Conservation (phyloP, 2,113 vertebrate species). For the Sinocyclocheilus anshuiensis region DNA sequence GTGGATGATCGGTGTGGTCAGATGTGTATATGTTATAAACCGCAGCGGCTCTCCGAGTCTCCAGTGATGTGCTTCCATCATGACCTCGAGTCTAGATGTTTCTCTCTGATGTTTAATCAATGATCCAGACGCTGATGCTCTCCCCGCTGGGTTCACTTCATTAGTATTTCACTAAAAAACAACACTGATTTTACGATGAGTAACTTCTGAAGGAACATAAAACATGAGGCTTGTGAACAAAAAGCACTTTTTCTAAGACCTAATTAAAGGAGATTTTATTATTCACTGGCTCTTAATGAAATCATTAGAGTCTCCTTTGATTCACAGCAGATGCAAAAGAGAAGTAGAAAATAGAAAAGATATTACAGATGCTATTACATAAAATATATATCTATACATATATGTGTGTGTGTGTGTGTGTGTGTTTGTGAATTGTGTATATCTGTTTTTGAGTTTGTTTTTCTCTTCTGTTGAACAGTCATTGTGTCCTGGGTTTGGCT, state of each 20-base stretch:
- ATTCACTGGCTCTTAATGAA: not conserved
- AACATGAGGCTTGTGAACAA: slow-evolving; percentile 10
- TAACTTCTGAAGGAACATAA: slow-evolving; percentile 12
- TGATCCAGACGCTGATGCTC: not conserved
- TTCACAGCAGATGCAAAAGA: not conserved
- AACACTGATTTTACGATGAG: not conserved
- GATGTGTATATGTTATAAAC: too few relatives aligned
- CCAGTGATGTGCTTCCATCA: too few relatives aligned
- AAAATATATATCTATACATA: too few relatives aligned
- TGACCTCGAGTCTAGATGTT: not conserved
- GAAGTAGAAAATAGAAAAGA: not conserved
- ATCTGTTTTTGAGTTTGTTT: not conserved
- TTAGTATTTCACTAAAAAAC: not conserved
- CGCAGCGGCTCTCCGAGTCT: too few relatives aligned
- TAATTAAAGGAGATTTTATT: not conserved
- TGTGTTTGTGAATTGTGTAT: not conserved
- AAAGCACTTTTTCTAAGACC: not conserved
- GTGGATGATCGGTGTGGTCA: too few relatives aligned
- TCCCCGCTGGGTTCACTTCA: not conserved
- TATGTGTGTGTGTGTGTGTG: not conserved
- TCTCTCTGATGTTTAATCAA: not conserved
- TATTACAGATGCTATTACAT: not conserved
- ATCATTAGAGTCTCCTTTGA: not conserved
- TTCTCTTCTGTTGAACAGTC: not conserved
- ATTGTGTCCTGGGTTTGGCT: not conserved